These are phyloP conservation scores for Parnassius apollo DNA, from an alignment of 2,888 invertebrate genomes.

Conservation along the genomic window DNA sequence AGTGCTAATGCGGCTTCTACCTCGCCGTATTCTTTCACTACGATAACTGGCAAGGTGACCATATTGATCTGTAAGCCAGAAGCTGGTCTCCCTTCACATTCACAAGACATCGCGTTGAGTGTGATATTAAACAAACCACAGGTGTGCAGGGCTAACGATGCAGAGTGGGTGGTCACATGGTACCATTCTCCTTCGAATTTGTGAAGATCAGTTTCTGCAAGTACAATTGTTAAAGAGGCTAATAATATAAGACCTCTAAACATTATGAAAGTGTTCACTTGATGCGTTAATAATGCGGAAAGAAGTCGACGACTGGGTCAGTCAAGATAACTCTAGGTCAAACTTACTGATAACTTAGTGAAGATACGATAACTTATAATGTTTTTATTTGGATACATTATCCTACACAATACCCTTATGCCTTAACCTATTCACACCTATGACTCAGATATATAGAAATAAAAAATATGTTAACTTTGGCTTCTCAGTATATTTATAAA, in stretches of 20 bases:
- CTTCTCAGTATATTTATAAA: no score
- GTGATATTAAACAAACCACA: slow-evolving; percentile 18
- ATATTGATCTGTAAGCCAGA: slow-evolving; percentile 16
- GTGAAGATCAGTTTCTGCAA: slow-evolving; percentile 1
- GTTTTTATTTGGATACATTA: no score
- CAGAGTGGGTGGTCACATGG: slow-evolving; percentile 17
- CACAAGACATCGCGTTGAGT: slow-evolving; percentile 15
- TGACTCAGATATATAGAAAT: no score
- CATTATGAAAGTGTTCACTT: slow-evolving; percentile 4
- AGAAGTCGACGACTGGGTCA: not conserved
- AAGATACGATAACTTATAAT: no score
- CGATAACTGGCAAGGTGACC: slow-evolving; percentile 13
- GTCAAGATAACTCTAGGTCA: not conserved
- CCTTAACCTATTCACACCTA: no score
- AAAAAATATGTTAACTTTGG: no score
- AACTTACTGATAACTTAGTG: no score
- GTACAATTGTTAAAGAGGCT: not conserved
- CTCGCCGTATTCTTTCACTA: slow-evolving; percentile 13
- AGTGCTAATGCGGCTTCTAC: slow-evolving; percentile 8
- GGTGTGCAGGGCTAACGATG: slow-evolving; percentile 5
- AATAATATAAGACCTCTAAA: not conserved
- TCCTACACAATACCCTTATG: no score
- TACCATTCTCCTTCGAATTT: slow-evolving; percentile 22
- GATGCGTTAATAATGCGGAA: not conserved
- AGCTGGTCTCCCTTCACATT: slow-evolving; percentile 12